Conservation (phyloP, 2,888 invertebrate species). For the Gonocerus acuteangulatus region DNA sequence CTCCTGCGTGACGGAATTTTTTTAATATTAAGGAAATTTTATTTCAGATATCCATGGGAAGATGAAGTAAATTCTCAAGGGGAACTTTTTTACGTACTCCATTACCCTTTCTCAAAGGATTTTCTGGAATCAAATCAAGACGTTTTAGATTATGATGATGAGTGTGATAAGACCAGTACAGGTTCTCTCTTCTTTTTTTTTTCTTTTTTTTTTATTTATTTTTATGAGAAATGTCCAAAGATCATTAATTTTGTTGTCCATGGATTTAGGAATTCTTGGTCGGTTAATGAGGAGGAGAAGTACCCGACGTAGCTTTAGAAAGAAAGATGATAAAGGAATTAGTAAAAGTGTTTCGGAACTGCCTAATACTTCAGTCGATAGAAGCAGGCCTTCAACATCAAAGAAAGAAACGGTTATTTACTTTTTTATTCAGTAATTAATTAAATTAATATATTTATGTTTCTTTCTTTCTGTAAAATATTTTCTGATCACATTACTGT, state of each 20-base stretch:
- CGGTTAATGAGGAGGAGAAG: constrained; percentile 48
- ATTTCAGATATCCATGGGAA: constrained; percentile 49
- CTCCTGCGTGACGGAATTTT: no score
- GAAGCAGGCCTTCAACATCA: constrained; percentile 34
- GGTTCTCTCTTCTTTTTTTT: background rate
- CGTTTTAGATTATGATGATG: constrained; percentile 5
- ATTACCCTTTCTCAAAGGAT: constrained; percentile 25
- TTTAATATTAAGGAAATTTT: no score
- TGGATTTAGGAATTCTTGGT: constrained; percentile 5
- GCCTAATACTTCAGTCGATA: constrained; percentile 38
- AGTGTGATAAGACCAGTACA: constrained; percentile 10
- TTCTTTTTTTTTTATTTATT: no score
- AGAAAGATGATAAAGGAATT: constrained; percentile 43
- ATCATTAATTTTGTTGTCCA: no score
- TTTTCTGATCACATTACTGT: no score
- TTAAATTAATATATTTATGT: constrained; percentile 34
- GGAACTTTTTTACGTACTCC: constrained; percentile 51
- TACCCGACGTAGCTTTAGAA: constrained; percentile 49
- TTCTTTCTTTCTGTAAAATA: no score
- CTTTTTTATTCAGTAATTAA: background rate
- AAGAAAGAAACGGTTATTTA: background rate
- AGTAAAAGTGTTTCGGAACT: constrained; percentile 36
- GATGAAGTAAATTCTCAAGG: constrained; percentile 57
- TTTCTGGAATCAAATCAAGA: constrained; percentile 14
- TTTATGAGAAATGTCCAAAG: no score